Conservation (phyloP, 2,888 invertebrate genomes). For the Perithous albicinctus region DNA sequence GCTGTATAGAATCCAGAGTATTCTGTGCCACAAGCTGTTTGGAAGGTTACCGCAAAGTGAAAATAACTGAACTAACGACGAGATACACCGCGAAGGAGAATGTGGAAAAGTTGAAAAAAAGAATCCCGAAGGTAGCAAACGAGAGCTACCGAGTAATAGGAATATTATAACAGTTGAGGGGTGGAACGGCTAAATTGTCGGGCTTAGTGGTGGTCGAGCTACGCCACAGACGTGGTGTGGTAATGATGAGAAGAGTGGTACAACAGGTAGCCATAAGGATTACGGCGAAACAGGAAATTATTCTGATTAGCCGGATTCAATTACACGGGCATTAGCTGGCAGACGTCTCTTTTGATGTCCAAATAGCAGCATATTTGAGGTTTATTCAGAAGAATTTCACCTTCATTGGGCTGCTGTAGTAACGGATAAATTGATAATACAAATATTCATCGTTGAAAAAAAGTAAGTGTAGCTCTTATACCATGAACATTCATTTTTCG, state of each 20-base stretch:
- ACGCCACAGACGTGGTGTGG: constrained; percentile 7
- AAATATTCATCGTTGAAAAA: not conserved
- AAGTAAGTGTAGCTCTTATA: not conserved
- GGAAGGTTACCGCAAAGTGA: not conserved
- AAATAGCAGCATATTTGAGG: constrained; percentile 29
- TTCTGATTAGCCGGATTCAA: constrained; percentile 61
- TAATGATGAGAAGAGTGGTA: constrained; percentile 15
- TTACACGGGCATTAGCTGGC: constrained; percentile 55
- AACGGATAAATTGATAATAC: not conserved
- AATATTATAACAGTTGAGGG: constrained; percentile 1
- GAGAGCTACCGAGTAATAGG: not conserved
- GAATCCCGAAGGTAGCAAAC: not conserved
- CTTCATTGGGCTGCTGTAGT: not conserved
- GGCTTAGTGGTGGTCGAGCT: not conserved
- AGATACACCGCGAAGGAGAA: not conserved
- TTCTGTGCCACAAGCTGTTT: not conserved
- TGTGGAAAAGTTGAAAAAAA: not conserved
- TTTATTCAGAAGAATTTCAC: not conserved
- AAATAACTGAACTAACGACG: not conserved
- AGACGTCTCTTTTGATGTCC: constrained; percentile 50
- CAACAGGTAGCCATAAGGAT: constrained; percentile 63
- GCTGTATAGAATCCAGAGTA: not conserved
- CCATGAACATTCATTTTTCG: not conserved
- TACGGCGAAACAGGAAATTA: constrained; percentile 51
- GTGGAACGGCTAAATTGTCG: not conserved